Percentiles rank a stretch among this genome's conserved stretches.
Evolutionary conservation across 1,140 invertebrate species (phyloP).

Genomic region (Ditylenchus dipsaci): DNA sequence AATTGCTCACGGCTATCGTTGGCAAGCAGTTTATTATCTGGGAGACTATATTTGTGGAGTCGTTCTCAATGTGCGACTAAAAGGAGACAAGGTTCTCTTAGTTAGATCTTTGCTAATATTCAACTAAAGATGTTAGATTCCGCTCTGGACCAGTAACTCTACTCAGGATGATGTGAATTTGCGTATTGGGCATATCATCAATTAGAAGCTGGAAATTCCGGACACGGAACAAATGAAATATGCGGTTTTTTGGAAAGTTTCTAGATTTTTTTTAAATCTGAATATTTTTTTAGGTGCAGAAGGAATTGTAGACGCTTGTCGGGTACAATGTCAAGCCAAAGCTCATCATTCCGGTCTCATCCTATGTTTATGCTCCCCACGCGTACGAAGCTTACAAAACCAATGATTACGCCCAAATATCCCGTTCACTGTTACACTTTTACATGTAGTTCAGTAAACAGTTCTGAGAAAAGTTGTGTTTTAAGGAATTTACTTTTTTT

Average conservation of each 20-base stretch:
- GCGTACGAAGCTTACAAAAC: no score
- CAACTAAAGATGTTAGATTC: no score
- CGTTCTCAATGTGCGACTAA: constrained; percentile 84
- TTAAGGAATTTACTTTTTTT: no score
- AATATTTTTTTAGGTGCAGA: constrained; percentile 39
- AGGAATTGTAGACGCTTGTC: constrained; percentile 52
- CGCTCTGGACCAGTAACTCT: constrained; percentile 79
- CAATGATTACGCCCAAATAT: no score
- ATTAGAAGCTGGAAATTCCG: constrained; percentile 48
- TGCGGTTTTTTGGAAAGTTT: constrained; percentile 26
- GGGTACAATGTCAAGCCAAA: constrained; percentile 54
- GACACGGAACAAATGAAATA: constrained; percentile 49
- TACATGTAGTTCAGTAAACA: no score
- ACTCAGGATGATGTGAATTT: constrained; percentile 70
- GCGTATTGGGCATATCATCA: constrained; percentile 61
- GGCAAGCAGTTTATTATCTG: constrained; percentile 87
- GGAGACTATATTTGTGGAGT: constrained; percentile 86
- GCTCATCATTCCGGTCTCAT: constrained; percentile 42
- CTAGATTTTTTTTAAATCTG: no score
- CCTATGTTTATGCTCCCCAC: no score
- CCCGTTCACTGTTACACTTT: no score
- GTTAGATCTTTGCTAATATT: no score
- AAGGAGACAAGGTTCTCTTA: constrained; percentile 92
- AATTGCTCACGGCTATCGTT: constrained; percentile 86
- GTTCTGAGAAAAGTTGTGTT: no score